Base-by-base conservation (phyloP, 2,113 vertebrate species). In the Paradisaea rubra region DNA sequence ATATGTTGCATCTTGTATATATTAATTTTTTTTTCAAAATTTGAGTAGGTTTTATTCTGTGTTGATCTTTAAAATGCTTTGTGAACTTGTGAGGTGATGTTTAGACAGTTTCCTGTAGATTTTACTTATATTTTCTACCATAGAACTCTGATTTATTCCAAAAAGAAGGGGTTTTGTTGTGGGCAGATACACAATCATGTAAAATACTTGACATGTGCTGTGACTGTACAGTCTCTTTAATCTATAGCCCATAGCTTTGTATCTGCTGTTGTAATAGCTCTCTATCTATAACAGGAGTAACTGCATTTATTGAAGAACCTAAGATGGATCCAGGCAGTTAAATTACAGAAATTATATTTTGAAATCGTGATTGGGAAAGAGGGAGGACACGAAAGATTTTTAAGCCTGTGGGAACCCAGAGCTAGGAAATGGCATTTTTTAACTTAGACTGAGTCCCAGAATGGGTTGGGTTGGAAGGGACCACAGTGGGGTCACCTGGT, bases 1-100 rank as follows among this genome's bases (percentile, higher is more conserved):
- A 17, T 17, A 59, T 37, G 12, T n/a, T 70, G 23, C 42, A 39
- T 77, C 47, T 73, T 97, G 76, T 97, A 94, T 69, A 95, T 96
- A 95, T 68, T 94, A 92, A 77, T 79, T 8, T 3, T 66, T 91
- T 94, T 94, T 88, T 22, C 28, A 5, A 4, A 16, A 15, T 81
- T 71, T 23, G 56, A 45, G 8, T 69, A n/a, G 10, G 11, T 71
- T 59, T 66, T 89, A 15, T 24, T 44, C 8, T 57, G 18, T 52
- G 14, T 61, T 9, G 1, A 3, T 50, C 17, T 44, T 45, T 6
- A 70, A 30, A 47, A 13, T 33, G 9, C 9, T 78, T 20, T 22
- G 3, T 70, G 42, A 70, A 24, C 21, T 66, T 73, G 4, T 17
- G 5, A 59, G 10, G 35, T 57, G 28, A 7, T 31, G 10, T 30